Evolutionary conservation across 1,140 invertebrate species (phyloP), one percentile per base, ranked within the genome.

Genomic region (Potamilus streckersoni): DNA sequence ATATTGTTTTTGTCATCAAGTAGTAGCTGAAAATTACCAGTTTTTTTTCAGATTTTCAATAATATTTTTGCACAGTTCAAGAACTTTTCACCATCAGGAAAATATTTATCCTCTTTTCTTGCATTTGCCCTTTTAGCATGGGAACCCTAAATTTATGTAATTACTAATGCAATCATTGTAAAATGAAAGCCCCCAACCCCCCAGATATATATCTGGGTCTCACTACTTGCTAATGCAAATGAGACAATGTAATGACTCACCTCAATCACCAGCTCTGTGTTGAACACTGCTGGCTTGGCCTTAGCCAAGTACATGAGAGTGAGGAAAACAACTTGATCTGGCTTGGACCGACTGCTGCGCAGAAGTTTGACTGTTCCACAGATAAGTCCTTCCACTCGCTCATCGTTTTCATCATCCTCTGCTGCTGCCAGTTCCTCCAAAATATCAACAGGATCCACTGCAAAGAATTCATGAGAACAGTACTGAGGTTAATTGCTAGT

Each of bases 251-350:
- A 55, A 6, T n/a, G 49, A 27, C 76, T 74, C 73, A 90, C 95
- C 84, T 94, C 93, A 20, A 94, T 92, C 17, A 96, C 93, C 65
- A 93, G 91, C 83, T 97, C 96, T 85, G 94, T 94, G 8, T 84
- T 80, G 85, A 91, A 97, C 83, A 96, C 92, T 56, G 92, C 92
- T 4, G 96, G 93, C 77, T 94, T 92, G 60, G 94, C 92, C 90
- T 97, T 96, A 0, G 94, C 94, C n/a, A 97, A 85, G 87, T 96
- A 96, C 55, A 96, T 92, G 61, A 98, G 89, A 69, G 93, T 93
- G 80, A 96, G 92, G 81, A 93, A 95, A 0, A 96, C 90, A 16
- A 95, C 90, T 56, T 92, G 92, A 82, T 98, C 96, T 55, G 95
- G 94, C 88, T 98, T 98, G 63, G 93, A 85, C 64, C 91, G 83